Conservation (phyloP, 30 jellyfish, hydroid and myxozoan species). For the Cassiopea xamachana region DNA sequence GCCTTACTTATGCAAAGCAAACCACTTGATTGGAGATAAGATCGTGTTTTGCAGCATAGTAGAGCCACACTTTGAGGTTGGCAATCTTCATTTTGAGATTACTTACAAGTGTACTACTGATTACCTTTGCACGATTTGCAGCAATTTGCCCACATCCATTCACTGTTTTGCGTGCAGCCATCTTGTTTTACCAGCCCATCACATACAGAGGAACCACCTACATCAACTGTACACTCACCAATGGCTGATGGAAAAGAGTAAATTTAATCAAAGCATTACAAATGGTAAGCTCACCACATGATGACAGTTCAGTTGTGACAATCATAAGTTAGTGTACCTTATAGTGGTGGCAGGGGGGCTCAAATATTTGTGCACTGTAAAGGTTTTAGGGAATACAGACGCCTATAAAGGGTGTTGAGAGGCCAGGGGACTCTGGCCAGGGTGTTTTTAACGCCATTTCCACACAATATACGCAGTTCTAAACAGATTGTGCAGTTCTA, state of each 20-base stretch:
- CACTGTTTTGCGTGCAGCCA: constrained; percentile 45
- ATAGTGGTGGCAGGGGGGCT: not conserved
- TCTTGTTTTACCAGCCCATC: constrained; percentile 19
- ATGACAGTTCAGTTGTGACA: not conserved
- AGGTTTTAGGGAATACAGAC: too few species aligned
- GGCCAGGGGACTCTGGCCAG: too few species aligned
- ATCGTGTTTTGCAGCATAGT: too few species aligned
- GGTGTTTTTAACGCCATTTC: too few species aligned
- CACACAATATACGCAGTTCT: too few species aligned
- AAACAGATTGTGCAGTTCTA: too few species aligned
- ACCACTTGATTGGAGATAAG: too few species aligned
- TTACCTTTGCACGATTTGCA: constrained; percentile 85
- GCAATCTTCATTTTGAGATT: not conserved
- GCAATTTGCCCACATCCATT: constrained; percentile 89
- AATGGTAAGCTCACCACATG: not conserved
- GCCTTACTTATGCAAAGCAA: too few species aligned
- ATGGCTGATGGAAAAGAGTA: constrained; percentile 16
- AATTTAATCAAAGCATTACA: not conserved
- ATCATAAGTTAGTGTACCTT: not conserved
- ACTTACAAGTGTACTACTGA: not conserved
- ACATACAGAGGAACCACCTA: constrained; percentile 27
- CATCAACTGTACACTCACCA: constrained; percentile 50
- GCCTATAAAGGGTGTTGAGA: too few species aligned
- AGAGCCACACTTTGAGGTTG: too few species aligned
- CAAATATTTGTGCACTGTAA: too few species aligned